phyloP scores from a whole-genome alignment of 2,113 vertebrate genomes.

The Numenius arquata region DNA sequence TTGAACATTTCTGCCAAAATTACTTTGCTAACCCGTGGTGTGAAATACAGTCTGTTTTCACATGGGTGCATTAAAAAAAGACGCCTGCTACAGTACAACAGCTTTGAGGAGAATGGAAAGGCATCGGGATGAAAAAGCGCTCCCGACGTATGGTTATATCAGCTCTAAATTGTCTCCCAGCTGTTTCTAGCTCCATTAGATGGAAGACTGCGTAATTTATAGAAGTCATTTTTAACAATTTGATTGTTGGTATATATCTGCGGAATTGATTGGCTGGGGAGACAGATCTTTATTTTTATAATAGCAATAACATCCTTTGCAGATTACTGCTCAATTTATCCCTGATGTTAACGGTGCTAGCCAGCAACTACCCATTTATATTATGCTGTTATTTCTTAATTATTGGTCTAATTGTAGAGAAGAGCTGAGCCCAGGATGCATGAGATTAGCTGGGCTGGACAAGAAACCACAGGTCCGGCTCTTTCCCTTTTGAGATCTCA shows the following conservation, averaged over 20 bases:
- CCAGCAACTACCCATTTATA: constrained; percentile 64
- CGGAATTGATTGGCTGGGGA: constrained; percentile 77
- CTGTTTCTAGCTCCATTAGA: constrained; percentile 75
- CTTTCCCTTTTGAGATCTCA: background rate
- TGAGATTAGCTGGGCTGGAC: constrained; percentile 46
- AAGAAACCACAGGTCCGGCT: background rate
- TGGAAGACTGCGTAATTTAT: constrained; percentile 73
- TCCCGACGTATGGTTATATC: constrained; percentile 53
- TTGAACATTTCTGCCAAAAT: constrained; percentile 61
- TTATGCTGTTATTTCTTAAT: constrained; percentile 73
- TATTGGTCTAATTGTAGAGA: constrained; percentile 70
- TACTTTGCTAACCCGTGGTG: constrained; percentile 46
- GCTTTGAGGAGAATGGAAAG: constrained; percentile 43
- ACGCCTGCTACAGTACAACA: background rate
- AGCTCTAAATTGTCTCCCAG: constrained; percentile 75
- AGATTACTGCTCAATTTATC: constrained; percentile 75
- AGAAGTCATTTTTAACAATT: constrained; percentile 78
- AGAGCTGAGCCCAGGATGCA: background rate
- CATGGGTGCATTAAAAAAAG: constrained; percentile 69
- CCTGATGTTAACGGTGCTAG: constrained; percentile 49
- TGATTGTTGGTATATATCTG: constrained; percentile 81
- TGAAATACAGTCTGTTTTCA: constrained; percentile 70
- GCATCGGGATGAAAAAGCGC: constrained; percentile 67
- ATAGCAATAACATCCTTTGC: constrained; percentile 77
- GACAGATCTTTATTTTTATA: constrained; percentile 80